phyloP scores from a whole-genome alignment of 2,113 vertebrate species.

The Bufo bufo region DNA sequence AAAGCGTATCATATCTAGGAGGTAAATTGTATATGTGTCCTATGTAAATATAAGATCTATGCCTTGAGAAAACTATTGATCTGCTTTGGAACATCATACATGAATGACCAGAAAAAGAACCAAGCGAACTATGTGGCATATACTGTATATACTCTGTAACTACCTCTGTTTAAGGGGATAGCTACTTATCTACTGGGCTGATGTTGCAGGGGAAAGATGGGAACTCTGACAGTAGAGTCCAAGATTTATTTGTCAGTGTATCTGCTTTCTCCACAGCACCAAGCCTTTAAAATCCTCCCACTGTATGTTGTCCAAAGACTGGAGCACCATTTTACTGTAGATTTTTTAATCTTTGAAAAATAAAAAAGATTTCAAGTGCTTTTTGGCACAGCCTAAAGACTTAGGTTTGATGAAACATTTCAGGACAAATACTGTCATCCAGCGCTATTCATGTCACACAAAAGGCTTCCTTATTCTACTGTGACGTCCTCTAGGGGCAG shows the following conservation, averaged over 20 bases:
- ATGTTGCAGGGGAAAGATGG: neutral
- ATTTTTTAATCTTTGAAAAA: constrained; percentile 25
- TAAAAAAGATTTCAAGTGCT: constrained; percentile 8
- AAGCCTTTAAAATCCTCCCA: constrained; percentile 24
- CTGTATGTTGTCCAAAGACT: constrained; percentile 48
- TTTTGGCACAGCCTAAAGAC: constrained; percentile 32
- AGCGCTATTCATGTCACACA: neutral
- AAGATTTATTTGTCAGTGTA: neutral
- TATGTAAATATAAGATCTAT: neutral
- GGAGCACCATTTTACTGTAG: constrained; percentile 54
- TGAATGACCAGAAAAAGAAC: neutral
- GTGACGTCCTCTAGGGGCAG: neutral
- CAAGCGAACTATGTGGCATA: neutral
- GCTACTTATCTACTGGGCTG: constrained; percentile 26
- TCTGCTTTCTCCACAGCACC: neutral
- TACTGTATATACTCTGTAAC: constrained; percentile 36
- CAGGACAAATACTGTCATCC: constrained; percentile 12
- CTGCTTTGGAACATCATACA: neutral
- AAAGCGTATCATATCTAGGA: neutral
- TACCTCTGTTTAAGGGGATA: constrained; percentile 37
- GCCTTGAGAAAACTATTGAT: neutral
- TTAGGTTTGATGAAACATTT: constrained; percentile 34
- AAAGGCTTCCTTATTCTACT: neutral
- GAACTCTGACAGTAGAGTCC: neutral
- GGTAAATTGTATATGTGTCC: neutral